Conservation (phyloP, 2,888 invertebrate species). For the Timema cristinae region DNA sequence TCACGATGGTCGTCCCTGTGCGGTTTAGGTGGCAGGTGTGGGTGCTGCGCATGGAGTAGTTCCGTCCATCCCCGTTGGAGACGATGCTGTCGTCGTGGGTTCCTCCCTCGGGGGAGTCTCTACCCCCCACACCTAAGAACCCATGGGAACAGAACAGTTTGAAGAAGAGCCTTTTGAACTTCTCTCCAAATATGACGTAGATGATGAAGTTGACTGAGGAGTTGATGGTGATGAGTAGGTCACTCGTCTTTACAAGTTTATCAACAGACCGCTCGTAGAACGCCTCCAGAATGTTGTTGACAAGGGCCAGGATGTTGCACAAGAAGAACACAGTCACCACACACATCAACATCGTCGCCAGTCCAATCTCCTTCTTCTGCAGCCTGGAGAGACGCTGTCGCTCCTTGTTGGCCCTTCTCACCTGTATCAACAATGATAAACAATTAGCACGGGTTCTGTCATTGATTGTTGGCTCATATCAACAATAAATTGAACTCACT, state of each 20-base stretch:
- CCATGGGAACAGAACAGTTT: slow-evolving; percentile 69
- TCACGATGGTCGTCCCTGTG: slow-evolving; percentile 35
- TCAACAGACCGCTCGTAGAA: slow-evolving; percentile 64
- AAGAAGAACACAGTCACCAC: slow-evolving; percentile 93
- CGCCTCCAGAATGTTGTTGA: slow-evolving; percentile 81
- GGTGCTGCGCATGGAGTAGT: slow-evolving; percentile 55
- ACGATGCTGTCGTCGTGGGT: slow-evolving; percentile 81
- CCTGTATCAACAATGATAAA: slow-evolving; percentile 52
- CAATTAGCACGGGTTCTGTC: not conserved
- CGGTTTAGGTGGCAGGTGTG: slow-evolving; percentile 46
- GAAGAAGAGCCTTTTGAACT: slow-evolving; percentile 85
- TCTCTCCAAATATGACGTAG: slow-evolving; percentile 96
- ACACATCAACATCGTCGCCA: slow-evolving; percentile 92
- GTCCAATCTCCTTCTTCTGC: slow-evolving; percentile 86
- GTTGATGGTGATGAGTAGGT: slow-evolving; percentile 92
- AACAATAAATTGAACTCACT: not conserved
- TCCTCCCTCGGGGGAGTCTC: slow-evolving; percentile 65
- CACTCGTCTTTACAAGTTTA: slow-evolving; percentile 75
- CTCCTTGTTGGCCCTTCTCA: slow-evolving; percentile 83
- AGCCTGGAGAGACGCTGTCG: slow-evolving; percentile 83
- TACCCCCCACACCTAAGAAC: slow-evolving; percentile 45
- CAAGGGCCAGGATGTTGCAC: slow-evolving; percentile 83
- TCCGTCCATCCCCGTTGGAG: slow-evolving; percentile 69
- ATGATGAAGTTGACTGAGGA: slow-evolving; percentile 97
- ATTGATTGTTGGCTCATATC: not conserved